Base-by-base conservation (phyloP, 2,113 vertebrate genomes). In the Sitta europaea region DNA sequence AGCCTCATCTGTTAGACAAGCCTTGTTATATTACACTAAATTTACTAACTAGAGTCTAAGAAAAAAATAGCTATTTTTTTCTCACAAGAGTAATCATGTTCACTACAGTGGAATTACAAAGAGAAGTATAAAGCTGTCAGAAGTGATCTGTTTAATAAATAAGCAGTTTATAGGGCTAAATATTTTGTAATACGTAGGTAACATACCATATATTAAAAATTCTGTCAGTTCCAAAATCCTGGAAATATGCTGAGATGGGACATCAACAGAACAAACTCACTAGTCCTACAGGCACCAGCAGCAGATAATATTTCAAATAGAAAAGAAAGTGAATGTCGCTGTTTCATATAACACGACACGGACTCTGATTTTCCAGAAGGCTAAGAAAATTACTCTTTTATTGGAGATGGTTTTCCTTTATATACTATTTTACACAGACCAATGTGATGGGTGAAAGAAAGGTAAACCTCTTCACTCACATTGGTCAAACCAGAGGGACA, bases 1-100 rank as follows among this genome's bases (percentile, higher is more conserved):
- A 68, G 43, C 2, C 2, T 25, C 16, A 59, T 11, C 12, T 79
- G 12, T 76, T 55, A 67, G 40, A 68, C 0, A 0, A 42, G 2
- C 38, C 27, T 45, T 43, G 7, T 31, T 66, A 50, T 48, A 62
- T 38, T 27, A 38, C 9, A n/a, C 48, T 36, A 59, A 16, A 66
- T 80, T 79, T 67, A 55, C 22, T 54, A 62, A 73, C 10, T 55
- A 27, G 12, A 70, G 7, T 12, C 29, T 58, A 50, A 62, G 29
- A 62, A n/a, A 94, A 94, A 95, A 73, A 54, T 13, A 21, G 8
- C 36, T 16, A 6, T 10, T 21, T 70, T 70, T 96, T 73, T 45
- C 36, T 90, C 51, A 48, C 8, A 36, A 38, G 4, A 61, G 4
- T 38, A 88, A 65, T 68, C 9, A 8, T 40, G 5, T 55, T 88